These are phyloP conservation scores for Margarornis squamiger DNA, from an alignment of 2,797 vertebrate genomes.

Conservation along the genomic window DNA sequence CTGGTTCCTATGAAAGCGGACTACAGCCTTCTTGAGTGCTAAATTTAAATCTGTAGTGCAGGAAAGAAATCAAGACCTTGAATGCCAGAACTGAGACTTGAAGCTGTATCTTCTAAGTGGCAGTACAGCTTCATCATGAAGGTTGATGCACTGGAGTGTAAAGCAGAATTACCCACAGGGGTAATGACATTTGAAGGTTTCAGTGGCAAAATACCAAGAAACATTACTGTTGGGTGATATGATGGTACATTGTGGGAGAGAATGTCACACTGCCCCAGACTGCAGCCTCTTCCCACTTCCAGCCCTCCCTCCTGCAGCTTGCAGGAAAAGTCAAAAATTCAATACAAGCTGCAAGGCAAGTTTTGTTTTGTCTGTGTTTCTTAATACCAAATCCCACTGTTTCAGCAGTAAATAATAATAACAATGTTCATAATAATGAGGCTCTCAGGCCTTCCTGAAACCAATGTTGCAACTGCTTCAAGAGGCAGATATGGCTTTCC, in stretches of 20 bases:
- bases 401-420: neutral
- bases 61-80: neutral
- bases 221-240: neutral
- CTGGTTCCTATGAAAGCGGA: neutral
- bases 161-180: neutral
- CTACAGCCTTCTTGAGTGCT: neutral
- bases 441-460: neutral
- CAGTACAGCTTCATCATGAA: neutral
- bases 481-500: neutral
- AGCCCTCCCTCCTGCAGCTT: neutral
- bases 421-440: neutral
- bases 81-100: neutral
- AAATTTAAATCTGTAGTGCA: neutral
- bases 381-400: neutral
- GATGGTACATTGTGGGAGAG: neutral
- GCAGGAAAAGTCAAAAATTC: neutral
- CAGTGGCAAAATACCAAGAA: neutral
- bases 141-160: neutral
- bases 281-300: neutral
- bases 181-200: neutral
- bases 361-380: neutral
- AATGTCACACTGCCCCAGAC: neutral
- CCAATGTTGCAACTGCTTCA: neutral
- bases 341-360: neutral
- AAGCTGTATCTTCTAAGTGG: neutral